Percentiles rank a stretch among this genome's conserved stretches.
Evolutionary conservation across 2,888 invertebrate genomes (phyloP).

Genomic region (Ecdyonurus torrentis): DNA sequence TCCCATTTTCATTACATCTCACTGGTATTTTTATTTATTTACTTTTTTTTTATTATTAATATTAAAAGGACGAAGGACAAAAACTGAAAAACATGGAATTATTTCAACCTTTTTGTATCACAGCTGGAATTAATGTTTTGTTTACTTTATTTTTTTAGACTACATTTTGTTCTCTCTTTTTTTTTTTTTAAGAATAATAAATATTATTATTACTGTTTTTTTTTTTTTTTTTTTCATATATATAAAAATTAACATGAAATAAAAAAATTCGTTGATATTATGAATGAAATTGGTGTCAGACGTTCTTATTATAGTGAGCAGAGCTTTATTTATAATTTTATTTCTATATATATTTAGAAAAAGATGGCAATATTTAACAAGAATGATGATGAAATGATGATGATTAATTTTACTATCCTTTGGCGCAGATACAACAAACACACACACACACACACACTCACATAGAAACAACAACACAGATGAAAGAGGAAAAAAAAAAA

Average conservation of each 20-base stretch:
- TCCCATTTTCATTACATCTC: too few species aligned
- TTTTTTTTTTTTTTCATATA: neutral
- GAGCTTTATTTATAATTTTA: neutral
- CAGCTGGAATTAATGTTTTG: neutral
- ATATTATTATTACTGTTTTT: neutral
- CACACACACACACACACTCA: neutral
- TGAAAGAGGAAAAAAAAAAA: too few species aligned
- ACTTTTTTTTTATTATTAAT: too few species aligned
- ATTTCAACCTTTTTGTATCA: neutral
- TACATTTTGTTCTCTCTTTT: neutral
- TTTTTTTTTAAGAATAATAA: neutral
- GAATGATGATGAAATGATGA: neutral
- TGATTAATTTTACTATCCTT: conserved; percentile 1
- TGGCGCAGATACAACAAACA: neutral
- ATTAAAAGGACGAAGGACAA: too few species aligned
- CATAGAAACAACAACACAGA: neutral
- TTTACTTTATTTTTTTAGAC: neutral
- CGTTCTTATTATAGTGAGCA: neutral
- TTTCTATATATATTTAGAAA: too few species aligned
- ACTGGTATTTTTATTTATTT: too few species aligned
- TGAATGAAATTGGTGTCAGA: neutral
- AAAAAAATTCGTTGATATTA: too few species aligned
- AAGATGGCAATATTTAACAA: neutral
- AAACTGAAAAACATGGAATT: too few species aligned
- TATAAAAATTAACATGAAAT: too few species aligned